Evolutionary conservation across 2,888 invertebrate species (phyloP).

Genomic region (Geophilus truncorum): DNA sequence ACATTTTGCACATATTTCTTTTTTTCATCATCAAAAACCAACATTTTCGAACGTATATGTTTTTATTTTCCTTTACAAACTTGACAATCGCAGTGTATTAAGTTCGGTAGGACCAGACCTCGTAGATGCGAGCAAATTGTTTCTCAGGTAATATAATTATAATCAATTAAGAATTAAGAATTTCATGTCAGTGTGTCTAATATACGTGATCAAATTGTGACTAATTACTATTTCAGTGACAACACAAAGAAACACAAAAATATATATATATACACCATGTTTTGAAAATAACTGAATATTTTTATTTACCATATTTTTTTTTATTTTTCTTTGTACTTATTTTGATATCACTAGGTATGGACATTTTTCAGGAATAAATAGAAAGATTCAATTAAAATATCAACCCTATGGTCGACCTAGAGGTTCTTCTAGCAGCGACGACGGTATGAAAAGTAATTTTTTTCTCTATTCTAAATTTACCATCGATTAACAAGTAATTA

Average conservation of each 20-base stretch:
- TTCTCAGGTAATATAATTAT: conserved; percentile 22
- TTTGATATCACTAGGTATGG: conserved; percentile 90
- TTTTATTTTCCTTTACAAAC: not conserved
- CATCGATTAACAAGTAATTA: not conserved
- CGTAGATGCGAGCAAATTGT: not conserved
- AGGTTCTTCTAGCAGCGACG: conserved; percentile 88
- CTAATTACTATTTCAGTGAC: no score
- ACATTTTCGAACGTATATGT: not conserved
- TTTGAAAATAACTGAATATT: no score
- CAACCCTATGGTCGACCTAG: conserved; percentile 89
- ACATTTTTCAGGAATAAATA: conserved; percentile 98
- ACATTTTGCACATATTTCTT: not conserved
- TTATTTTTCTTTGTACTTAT: conserved; percentile 40
- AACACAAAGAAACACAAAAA: not conserved
- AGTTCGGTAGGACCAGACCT: not conserved
- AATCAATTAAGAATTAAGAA: no score
- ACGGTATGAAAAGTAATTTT: conserved; percentile 52
- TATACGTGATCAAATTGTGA: no score
- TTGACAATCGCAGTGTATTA: conserved; percentile 14
- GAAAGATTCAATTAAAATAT: conserved; percentile 99
- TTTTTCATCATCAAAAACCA: not conserved
- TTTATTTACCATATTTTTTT: not conserved
- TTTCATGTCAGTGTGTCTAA: no score
- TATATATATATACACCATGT: not conserved
- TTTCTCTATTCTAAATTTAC: no score